Conservation (phyloP, 2,888 invertebrate genomes). For the Lycophotia porphyrea region DNA sequence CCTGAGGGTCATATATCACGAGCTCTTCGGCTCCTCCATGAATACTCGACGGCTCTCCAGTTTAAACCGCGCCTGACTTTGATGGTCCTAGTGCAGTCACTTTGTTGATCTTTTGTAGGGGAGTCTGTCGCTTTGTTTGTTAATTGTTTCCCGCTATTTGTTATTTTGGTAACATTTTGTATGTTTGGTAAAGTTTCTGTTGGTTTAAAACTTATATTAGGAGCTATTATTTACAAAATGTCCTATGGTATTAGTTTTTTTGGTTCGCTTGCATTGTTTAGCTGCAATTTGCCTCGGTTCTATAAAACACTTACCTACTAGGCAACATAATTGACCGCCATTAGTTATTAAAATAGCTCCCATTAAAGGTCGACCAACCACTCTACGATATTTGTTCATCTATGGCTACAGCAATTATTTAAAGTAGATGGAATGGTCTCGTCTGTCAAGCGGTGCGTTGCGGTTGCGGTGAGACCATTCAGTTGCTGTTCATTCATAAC, state of each 20-base stretch:
- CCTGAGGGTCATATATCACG: conserved; percentile 81
- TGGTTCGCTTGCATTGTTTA: background rate
- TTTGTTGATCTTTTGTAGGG: conserved; percentile 59
- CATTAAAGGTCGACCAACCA: conserved; percentile 38
- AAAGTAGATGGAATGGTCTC: conserved; percentile 62
- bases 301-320: conserved; percentile 1
- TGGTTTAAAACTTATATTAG: background rate
- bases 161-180: background rate
- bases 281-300: background rate
- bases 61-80: conserved; percentile 68
- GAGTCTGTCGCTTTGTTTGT: conserved; percentile 14
- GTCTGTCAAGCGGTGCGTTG: conserved; percentile 70
- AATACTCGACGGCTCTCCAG: conserved; percentile 69
- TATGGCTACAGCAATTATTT: conserved; percentile 65
- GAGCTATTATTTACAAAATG: conserved; percentile 7
- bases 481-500: conserved; percentile 76
- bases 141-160: conserved; percentile 23
- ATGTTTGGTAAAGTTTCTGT: background rate
- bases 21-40: conserved; percentile 72
- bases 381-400: conserved; percentile 51
- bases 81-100: conserved; percentile 66
- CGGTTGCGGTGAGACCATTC: conserved; percentile 82
- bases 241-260: background rate
- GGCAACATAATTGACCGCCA: conserved; percentile 19
- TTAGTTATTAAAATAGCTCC: conserved; percentile 43